Evolutionary conservation across 1,140 invertebrate species (phyloP), one percentile per base, ranked within the genome.

Genomic region (Chironomus tepperi): DNA sequence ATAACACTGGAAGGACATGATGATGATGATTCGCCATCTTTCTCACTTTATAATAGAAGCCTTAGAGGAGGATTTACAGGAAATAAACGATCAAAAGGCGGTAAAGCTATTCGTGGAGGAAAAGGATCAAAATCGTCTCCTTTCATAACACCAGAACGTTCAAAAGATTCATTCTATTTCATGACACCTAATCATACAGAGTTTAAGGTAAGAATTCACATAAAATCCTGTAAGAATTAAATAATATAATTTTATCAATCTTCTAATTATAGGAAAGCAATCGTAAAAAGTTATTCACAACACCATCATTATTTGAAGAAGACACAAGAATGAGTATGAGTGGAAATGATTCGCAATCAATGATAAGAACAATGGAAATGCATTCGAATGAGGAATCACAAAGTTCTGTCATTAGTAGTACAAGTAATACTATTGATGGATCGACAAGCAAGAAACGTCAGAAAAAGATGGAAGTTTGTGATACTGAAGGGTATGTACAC

Each of bases 271-370:
- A 70, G 65, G 65, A 70, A 18, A 70, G n/a, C 47, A 57, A 70
- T 21, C 65, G 65, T 6, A 16, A 18, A 19, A 18, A 21, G 19
- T 7, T 70, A 5, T 70, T 70, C 5, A 70, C n/a, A 3, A 85
- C 85, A 0, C 84, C 89, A 43, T 88, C 90, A 78, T 85, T 91
- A 5, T 91, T 92, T 78, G 92, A 94, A 80, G 92, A 94, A 80
- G 92, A 94, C 78, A 95, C 92, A 2, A 87, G 92, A 77, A 95
- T 94, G 92, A 94, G 93, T 83, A 91, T 91, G 10, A 91, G 92
- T 78, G 84, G 86, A 78, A 84, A 84, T 70, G 87, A 84, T 73
- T 83, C 82, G 19, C 82, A 83, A 79, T 74, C n/a, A 74, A 75
- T 18, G 18, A 74, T 70, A 75, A 76, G 77, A 78, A 79, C 79